A percentile compares a stretch with the other conserved stretches of the same genome.
Evolutionary conservation across 1,140 invertebrate genomes (phyloP).

Genomic region (Hetaerina americana): DNA sequence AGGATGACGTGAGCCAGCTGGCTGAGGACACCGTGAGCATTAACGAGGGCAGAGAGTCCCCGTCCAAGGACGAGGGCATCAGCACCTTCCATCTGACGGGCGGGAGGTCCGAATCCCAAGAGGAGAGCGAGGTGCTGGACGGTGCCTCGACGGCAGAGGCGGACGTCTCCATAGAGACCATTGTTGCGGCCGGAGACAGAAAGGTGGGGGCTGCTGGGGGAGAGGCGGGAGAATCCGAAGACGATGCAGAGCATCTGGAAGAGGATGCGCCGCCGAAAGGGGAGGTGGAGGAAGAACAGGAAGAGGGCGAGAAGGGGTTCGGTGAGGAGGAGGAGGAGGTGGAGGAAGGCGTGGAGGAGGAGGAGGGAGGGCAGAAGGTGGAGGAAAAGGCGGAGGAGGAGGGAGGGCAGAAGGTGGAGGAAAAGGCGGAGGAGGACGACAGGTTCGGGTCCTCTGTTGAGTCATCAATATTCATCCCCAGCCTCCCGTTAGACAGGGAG

Average conservation of each 20-base stretch:
- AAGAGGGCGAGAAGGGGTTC: slow-evolving; percentile 28
- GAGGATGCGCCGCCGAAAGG: background rate
- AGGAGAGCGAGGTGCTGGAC: background rate
- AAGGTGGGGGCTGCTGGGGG: no score
- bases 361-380: slow-evolving; percentile 24
- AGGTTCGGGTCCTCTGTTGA: background rate
- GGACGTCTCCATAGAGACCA: background rate
- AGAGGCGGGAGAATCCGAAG: no score
- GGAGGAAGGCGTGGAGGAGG: slow-evolving; percentile 26
- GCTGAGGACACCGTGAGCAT: background rate
- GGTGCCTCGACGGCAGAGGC: background rate
- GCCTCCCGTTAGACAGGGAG: background rate
- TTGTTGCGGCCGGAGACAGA: background rate
- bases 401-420: slow-evolving; percentile 15
- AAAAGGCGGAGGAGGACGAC: slow-evolving; percentile 9
- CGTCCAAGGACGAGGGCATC: background rate
- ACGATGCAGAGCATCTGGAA: background rate
- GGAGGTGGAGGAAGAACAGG: slow-evolving; percentile 20
- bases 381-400: slow-evolving; percentile 13
- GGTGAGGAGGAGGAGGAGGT: slow-evolving; percentile 29
- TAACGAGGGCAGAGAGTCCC: background rate
- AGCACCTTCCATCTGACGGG: background rate
- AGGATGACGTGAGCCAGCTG: background rate
- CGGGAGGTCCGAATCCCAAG: background rate
- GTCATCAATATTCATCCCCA: background rate